These are phyloP conservation scores for Pharmacophagus antenor DNA, from an alignment of 2,888 invertebrate species.

Conservation along the genomic window DNA sequence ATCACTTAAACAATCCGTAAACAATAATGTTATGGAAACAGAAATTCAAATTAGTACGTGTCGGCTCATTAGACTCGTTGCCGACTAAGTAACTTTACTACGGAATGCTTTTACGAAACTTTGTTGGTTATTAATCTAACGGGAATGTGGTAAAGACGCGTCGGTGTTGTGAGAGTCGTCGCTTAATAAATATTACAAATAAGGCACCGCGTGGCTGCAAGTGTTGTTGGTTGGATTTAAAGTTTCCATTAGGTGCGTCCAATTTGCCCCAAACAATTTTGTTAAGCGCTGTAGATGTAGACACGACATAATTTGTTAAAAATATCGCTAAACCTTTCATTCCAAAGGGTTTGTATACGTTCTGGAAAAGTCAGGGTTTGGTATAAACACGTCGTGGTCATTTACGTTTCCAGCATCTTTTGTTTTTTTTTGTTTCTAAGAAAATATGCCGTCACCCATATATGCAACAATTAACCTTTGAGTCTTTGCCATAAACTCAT, in stretches of 20 bases:
- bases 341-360: too few relatives aligned
- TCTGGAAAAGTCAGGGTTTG: too few relatives aligned
- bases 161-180: conserved; percentile 13
- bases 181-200: conserved; percentile 24
- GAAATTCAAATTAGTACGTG: conserved; percentile 24
- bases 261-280: not conserved
- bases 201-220: conserved; percentile 11
- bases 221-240: conserved; percentile 7
- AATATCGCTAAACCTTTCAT: too few relatives aligned
- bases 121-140: conserved; percentile 29
- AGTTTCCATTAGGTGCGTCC: not conserved
- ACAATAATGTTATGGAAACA: too few relatives aligned
- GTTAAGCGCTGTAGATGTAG: not conserved
- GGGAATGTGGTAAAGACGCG: conserved; percentile 18
- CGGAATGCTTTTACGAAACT: conserved; percentile 31
- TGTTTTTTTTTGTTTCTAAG: too few relatives aligned
- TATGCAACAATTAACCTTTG: too few relatives aligned
- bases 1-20: too few relatives aligned
- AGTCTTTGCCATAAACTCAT: not conserved
- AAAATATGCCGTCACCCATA: too few relatives aligned
- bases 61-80: conserved; percentile 24
- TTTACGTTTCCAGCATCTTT: too few relatives aligned
- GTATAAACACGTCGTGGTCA: too few relatives aligned
- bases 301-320: not conserved
- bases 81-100: conserved; percentile 25